Evolutionary conservation across 2,888 invertebrate species (phyloP).

Genomic region (Zaprionus lineosus): DNA sequence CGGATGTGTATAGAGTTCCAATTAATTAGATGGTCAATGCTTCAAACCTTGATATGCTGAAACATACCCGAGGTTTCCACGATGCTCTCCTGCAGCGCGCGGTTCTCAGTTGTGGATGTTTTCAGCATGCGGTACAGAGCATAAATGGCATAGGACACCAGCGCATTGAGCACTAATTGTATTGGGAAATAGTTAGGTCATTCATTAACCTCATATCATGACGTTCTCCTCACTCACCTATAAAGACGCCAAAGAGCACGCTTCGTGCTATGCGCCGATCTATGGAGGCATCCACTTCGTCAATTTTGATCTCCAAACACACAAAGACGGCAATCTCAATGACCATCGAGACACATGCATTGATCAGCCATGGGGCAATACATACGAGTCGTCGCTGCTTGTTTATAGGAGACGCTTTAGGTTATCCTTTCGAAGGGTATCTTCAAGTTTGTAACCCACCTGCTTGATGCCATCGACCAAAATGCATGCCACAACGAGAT

Average conservation of each 20-base stretch:
- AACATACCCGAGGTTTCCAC: constrained; percentile 78
- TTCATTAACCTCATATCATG: too few species aligned
- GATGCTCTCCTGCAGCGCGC: constrained; percentile 74
- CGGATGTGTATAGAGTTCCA: constrained; percentile 17
- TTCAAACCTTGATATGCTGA: constrained; percentile 79
- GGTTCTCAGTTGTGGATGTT: constrained; percentile 72
- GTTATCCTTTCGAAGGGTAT: too few species aligned
- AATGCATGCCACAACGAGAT: constrained; percentile 77
- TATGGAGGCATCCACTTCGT: constrained; percentile 76
- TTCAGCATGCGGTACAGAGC: constrained; percentile 76
- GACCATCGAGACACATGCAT: constrained; percentile 70
- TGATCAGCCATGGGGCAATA: constrained; percentile 80
- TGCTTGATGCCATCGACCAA: constrained; percentile 79
- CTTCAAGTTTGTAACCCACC: constrained; percentile 40
- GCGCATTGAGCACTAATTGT: constrained; percentile 75
- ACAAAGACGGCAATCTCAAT: constrained; percentile 76
- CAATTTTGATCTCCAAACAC: constrained; percentile 77
- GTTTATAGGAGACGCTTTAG: background rate
- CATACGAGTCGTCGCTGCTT: constrained; percentile 77
- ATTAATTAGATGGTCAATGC: constrained; percentile 18
- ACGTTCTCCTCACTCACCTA: constrained; percentile 43
- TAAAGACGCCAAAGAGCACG: constrained; percentile 76
- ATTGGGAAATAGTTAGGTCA: accelerated
- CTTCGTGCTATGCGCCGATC: constrained; percentile 78
- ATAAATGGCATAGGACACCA: constrained; percentile 74